Evolutionary conservation across 2,797 vertebrate species (phyloP).

Genomic region (Arvicola amphibius): DNA sequence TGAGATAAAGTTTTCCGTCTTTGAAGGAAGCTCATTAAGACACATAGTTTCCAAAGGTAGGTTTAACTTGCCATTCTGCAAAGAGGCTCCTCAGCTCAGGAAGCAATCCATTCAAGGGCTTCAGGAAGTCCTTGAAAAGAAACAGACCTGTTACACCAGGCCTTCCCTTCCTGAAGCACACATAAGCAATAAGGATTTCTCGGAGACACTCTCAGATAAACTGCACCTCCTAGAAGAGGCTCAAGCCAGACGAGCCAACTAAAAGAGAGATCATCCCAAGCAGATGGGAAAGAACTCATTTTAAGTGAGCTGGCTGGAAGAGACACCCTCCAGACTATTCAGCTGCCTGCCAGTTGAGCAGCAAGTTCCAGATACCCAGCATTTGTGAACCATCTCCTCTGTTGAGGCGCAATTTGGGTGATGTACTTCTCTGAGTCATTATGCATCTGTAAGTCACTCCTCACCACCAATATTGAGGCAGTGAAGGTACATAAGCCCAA

Average conservation of each 20-base stretch:
- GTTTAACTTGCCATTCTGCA: neutral
- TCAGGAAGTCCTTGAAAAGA: neutral
- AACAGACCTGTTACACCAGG: neutral
- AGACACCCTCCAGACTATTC: neutral
- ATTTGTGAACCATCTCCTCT: neutral
- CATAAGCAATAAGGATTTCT: neutral
- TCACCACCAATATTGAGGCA: neutral
- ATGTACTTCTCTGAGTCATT: neutral
- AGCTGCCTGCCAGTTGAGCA: neutral
- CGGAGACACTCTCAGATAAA: neutral
- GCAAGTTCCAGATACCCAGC: neutral
- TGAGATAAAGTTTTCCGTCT: neutral
- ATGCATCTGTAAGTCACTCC: neutral
- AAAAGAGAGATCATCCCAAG: neutral
- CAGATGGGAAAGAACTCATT: neutral
- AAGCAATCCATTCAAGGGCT: neutral
- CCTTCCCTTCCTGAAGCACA: neutral
- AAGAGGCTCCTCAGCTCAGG: neutral
- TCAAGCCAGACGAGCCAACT: neutral
- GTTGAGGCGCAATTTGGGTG: neutral
- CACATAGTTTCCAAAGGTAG: neutral
- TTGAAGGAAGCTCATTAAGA: neutral
- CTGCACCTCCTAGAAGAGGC: neutral
- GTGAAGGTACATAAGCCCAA: neutral
- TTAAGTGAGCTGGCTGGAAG: neutral